phyloP scores from a whole-genome alignment of 2,797 vertebrate genomes.

The Falco cherrug region DNA sequence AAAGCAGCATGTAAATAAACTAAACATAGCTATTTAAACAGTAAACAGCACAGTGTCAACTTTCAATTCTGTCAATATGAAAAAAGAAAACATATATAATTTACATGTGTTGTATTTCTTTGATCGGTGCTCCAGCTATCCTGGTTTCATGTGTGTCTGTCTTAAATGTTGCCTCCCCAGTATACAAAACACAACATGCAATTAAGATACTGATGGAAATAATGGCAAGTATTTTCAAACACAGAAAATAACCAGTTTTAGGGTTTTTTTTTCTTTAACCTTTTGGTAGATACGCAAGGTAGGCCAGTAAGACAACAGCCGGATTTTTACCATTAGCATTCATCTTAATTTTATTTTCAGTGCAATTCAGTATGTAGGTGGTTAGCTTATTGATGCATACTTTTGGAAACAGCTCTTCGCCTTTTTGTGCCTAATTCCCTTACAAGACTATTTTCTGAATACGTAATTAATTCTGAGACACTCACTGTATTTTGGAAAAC shows the following conservation, averaged over 20 bases:
- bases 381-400: neutral
- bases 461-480: neutral
- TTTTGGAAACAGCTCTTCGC: neutral
- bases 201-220: neutral
- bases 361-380: neutral
- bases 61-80: neutral
- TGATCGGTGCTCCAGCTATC: neutral
- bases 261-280: neutral
- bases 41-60: neutral
- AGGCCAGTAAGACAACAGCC: neutral
- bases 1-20: neutral
- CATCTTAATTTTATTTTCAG: neutral
- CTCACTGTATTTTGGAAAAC: neutral
- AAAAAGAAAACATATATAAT: neutral
- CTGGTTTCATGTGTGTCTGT: neutral
- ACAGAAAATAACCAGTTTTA: neutral
- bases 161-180: neutral
- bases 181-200: neutral
- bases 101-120: neutral
- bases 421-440: neutral
- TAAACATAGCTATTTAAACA: neutral
- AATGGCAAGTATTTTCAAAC: neutral
- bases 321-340: neutral
- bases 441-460: neutral
- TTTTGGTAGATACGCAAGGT: neutral